Evolutionary conservation across 2,113 vertebrate genomes (phyloP), one percentile per base, ranked within the genome.

Genomic region (Vidua chalybeata): DNA sequence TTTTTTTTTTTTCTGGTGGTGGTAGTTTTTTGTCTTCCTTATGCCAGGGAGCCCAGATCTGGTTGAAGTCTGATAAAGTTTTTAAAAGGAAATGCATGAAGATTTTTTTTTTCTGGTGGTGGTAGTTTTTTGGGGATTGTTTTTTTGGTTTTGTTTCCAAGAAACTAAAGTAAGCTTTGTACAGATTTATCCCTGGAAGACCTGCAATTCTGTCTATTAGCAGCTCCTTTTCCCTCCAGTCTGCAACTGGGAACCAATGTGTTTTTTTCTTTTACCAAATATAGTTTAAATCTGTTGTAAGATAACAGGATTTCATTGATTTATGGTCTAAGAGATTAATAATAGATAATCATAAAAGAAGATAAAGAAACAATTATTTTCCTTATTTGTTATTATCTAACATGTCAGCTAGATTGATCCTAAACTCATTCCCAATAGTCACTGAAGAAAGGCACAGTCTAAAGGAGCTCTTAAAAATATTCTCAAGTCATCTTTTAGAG

Each of bases 71-170:
- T 79, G 19, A 64, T 28, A 12, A 90, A 56, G 6, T 49, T 83
- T 73, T 69, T 26, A 55, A 41, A 39, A 51, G 8, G 1, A 71
- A 81, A 46, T 37, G 7, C 7, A 45, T 4, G 12, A 56, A 11
- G 16, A 4, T 13, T 63, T 35, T 54, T 15, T 56, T 54, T 41
- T 59, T 17, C 7, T 41, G 15, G 7, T 11, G 15, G 15, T 23
- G 17, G 21, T 35, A 12, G 4, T 0, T 19, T 41, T 35, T 17
- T 19, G 6, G 6, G 12, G 0, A 7, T 33, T 35, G 35, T 45
- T 48, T 33, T 41, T 13, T n/a, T 31, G 3, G 23, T 27, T 54
- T 26, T 39, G 5, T 68, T 51, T 49, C 14, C 6, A 16, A 84
- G 7, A 89, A 73, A 84, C 21, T 35, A 64, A 51, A 31, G 27